These are phyloP conservation scores for Spongilla lacustris DNA, from an alignment of 37 sponge, comb jelly and placozoan species.

Conservation along the genomic window DNA sequence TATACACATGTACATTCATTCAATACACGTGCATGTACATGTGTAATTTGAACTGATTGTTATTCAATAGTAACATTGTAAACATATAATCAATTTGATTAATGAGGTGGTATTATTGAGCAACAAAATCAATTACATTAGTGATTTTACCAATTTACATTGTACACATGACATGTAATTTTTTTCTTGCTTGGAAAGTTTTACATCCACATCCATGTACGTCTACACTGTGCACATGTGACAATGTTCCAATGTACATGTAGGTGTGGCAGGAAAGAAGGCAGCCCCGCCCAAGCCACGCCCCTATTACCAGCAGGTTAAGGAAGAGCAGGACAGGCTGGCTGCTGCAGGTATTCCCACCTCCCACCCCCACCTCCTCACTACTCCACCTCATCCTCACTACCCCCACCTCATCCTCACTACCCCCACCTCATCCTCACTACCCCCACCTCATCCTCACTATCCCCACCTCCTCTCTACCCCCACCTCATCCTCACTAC, in stretches of 20 bases:
- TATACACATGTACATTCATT: too few species aligned
- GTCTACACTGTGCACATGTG: too few species aligned
- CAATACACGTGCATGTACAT: too few species aligned
- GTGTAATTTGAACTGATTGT: too few species aligned
- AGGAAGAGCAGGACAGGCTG: neutral
- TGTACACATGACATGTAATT: too few species aligned
- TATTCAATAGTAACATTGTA: too few species aligned
- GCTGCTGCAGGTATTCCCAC: neutral
- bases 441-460: neutral
- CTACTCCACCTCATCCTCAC: constrained; percentile 10
- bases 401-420: neutral
- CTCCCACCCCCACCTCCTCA: constrained; percentile 10
- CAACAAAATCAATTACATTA: too few species aligned
- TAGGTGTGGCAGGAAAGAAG: neutral
- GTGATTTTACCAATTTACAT: too few species aligned
- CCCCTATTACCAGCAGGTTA: neutral
- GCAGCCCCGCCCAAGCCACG: constrained; percentile 10
- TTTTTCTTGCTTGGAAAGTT: too few species aligned
- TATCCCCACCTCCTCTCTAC: constrained; percentile 4
- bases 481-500: neutral
- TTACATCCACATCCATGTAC: too few species aligned
- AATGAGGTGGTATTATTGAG: too few species aligned
- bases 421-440: neutral
- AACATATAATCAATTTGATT: too few species aligned
- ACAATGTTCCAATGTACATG: neutral